A percentile compares a stretch with the other conserved stretches of the same genome.
phyloP scores from a whole-genome alignment of 2,888 invertebrate genomes.

The Loripinus fragilis region DNA sequence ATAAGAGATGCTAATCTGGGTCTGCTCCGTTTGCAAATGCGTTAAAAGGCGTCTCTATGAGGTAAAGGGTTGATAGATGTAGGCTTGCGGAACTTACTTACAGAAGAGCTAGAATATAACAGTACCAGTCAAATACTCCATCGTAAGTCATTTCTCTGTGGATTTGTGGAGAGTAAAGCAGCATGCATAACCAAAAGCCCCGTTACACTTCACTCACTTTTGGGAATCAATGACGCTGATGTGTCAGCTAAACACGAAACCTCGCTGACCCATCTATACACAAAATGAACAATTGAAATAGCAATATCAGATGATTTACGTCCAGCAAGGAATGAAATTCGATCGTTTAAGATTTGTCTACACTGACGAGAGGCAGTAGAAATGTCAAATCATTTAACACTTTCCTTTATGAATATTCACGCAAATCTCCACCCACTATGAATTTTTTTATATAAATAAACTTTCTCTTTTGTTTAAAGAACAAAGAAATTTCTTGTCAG shows the following conservation, averaged over 20 bases:
- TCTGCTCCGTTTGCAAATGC: no score
- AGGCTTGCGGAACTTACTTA: conserved; percentile 72
- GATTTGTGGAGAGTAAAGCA: conserved; percentile 54
- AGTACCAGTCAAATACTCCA: conserved; percentile 75
- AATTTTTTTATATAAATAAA: no score
- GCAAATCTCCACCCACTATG: no score
- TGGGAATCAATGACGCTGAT: conserved; percentile 36
- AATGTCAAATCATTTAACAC: no score
- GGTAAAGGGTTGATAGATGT: no score
- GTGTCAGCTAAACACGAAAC: conserved; percentile 57
- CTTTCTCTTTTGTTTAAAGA: no score
- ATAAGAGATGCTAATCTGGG: no score
- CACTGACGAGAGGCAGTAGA: no score
- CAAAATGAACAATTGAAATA: conserved; percentile 57
- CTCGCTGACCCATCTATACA: conserved; percentile 73
- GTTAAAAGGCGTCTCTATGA: no score
- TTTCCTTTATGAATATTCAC: no score
- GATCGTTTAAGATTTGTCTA: not conserved
- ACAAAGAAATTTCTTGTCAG: no score
- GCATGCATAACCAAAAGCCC: conserved; percentile 18
- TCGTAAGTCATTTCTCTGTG: conserved; percentile 71
- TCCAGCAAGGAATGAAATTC: not conserved
- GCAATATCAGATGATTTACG: not conserved
- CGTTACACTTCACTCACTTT: conserved; percentile 38
- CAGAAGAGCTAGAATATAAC: conserved; percentile 70